Percentiles rank a stretch among this genome's conserved stretches.
Evolutionary conservation across 2,888 invertebrate genomes (phyloP).

Genomic region (Caenorhabditis macrosperma): DNA sequence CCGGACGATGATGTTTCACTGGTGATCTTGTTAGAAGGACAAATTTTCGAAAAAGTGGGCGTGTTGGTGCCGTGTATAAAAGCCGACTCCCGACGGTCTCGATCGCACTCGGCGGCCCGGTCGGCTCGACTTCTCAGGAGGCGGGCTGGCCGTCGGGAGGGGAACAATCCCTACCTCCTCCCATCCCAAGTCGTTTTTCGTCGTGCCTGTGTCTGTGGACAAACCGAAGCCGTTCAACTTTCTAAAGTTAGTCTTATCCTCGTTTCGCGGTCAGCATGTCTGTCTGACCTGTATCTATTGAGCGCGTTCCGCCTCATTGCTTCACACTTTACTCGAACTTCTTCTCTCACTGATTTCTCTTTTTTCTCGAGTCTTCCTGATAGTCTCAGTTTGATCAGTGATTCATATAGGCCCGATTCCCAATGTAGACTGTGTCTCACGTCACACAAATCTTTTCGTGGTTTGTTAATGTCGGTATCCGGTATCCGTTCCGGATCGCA

Average conservation of each 20-base stretch:
- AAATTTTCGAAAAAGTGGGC: constrained; percentile 31
- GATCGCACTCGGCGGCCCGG: not conserved
- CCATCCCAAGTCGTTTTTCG: constrained; percentile 4
- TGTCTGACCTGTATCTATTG: constrained; percentile 57
- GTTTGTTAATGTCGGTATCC: no score
- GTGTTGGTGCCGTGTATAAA: constrained; percentile 40
- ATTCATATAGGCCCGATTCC: no score
- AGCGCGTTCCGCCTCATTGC: constrained; percentile 57
- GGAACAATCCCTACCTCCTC: not conserved
- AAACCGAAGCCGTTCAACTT: constrained; percentile 48
- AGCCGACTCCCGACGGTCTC: constrained; percentile 4
- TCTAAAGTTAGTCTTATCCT: constrained; percentile 59
- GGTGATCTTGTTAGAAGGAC: constrained; percentile 31
- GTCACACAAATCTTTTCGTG: no score
- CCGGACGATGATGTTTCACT: constrained; percentile 19
- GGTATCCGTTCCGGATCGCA: no score
- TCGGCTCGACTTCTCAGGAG: not conserved
- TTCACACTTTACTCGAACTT: constrained; percentile 62
- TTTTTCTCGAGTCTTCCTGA: no score
- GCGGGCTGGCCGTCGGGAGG: not conserved
- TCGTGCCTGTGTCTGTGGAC: constrained; percentile 13
- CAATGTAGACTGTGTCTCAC: no score
- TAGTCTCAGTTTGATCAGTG: no score
- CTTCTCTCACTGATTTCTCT: not conserved
- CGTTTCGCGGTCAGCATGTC: constrained; percentile 47